phyloP scores from a whole-genome alignment of 2,797 vertebrate genomes.

The Chelon auratus region DNA sequence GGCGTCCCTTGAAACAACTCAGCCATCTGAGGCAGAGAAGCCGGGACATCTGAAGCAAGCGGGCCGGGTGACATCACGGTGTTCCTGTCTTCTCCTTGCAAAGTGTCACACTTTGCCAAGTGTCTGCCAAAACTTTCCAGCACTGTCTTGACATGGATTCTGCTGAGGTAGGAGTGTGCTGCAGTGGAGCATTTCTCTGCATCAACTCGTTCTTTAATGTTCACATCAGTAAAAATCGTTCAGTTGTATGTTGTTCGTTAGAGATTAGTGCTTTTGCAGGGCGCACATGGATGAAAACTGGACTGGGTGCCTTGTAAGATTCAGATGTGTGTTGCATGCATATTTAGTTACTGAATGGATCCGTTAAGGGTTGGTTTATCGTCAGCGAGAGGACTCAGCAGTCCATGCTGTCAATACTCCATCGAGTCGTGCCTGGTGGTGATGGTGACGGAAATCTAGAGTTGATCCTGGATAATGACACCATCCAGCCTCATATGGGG shows the following conservation, averaged over 20 bases:
- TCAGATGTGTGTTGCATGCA: slow-evolving; percentile 23
- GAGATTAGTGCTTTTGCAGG: background rate
- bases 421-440: slow-evolving; percentile 72
- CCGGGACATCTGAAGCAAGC: slow-evolving; percentile 63
- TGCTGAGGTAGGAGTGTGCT: slow-evolving; percentile 8
- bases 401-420: slow-evolving; percentile 72
- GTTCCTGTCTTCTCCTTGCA: slow-evolving; percentile 64
- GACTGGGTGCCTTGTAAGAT: background rate
- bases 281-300: background rate
- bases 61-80: slow-evolving; percentile 65
- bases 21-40: slow-evolving; percentile 58
- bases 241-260: background rate
- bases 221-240: background rate
- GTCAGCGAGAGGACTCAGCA: slow-evolving; percentile 29
- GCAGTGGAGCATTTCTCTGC: background rate
- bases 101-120: slow-evolving; percentile 58
- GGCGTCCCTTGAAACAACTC: slow-evolving; percentile 74
- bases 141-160: slow-evolving; percentile 51
- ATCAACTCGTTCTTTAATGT: no score
- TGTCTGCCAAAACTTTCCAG: slow-evolving; percentile 62
- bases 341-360: slow-evolving; percentile 49
- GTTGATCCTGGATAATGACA: slow-evolving; percentile 78
- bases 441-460: slow-evolving; percentile 54
- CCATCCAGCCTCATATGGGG: slow-evolving; percentile 60
- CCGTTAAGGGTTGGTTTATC: slow-evolving; percentile 60